Conservation (phyloP, 2,888 invertebrate species). For the Andrena bicolor region DNA sequence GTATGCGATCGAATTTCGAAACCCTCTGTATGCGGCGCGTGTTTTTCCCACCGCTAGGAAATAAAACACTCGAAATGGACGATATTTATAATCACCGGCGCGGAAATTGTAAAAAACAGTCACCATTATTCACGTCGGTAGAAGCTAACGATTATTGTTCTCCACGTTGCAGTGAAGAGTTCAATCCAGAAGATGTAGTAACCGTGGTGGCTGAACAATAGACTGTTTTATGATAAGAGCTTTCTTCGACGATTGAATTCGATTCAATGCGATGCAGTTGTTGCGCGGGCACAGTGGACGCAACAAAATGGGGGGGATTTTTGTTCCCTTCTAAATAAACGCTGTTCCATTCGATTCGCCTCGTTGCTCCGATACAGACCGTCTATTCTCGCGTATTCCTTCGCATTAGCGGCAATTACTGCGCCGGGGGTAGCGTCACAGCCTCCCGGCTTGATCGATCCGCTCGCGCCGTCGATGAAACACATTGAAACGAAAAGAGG, state of each 20-base stretch:
- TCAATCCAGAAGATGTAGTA: not conserved
- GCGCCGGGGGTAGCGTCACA: not conserved
- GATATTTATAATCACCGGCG: not conserved
- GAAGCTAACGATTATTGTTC: not conserved
- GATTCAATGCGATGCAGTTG: not conserved
- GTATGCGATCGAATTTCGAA: not conserved
- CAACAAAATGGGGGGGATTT: not conserved
- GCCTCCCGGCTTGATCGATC: constrained; percentile 6
- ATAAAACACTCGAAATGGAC: not conserved
- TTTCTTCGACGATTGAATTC: not conserved
- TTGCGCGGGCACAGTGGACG: not conserved
- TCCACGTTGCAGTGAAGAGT: not conserved
- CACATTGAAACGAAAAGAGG: constrained; percentile 9
- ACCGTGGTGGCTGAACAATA: not conserved
- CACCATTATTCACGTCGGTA: not conserved
- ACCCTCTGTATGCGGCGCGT: not conserved
- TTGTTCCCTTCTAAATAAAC: not conserved
- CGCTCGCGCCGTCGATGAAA: not conserved
- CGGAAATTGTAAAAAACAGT: not conserved
- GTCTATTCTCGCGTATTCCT: not conserved
- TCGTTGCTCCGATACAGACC: not conserved
- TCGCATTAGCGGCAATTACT: not conserved
- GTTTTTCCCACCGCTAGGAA: not conserved
- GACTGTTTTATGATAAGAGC: not conserved
- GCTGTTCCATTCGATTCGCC: constrained; percentile 3